Conservation (phyloP, 2,797 vertebrate genomes). For the Prionace glauca region DNA sequence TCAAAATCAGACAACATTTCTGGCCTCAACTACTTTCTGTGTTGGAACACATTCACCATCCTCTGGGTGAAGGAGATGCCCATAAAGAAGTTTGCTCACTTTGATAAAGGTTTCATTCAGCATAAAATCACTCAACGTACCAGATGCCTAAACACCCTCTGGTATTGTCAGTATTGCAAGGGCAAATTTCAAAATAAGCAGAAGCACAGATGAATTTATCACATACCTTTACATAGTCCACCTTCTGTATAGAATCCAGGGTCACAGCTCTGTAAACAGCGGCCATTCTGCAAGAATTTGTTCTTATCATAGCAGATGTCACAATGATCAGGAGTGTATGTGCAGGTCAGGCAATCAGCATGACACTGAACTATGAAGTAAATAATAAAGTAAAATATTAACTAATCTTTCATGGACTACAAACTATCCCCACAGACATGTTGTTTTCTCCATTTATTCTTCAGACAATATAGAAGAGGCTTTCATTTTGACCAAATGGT, state of each 20-base stretch:
- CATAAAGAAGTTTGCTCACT: not conserved
- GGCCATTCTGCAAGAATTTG: conserved; percentile 64
- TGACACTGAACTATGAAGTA: conserved; percentile 67
- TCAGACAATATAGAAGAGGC: not conserved
- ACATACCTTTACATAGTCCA: conserved; percentile 68
- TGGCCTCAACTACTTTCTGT: too few relatives aligned
- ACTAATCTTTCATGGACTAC: not conserved
- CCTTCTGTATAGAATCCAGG: conserved; percentile 65
- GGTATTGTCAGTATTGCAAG: not conserved
- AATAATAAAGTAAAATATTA: conserved; percentile 1
- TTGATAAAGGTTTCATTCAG: not conserved
- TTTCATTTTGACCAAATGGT: not conserved
- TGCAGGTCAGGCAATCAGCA: conserved; percentile 75
- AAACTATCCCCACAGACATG: not conserved
- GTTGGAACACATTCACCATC: too few relatives aligned
- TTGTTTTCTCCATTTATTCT: not conserved
- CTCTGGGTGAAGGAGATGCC: too few relatives aligned
- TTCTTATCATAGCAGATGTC: conserved; percentile 67
- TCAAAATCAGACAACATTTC: too few relatives aligned
- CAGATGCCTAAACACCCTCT: not conserved
- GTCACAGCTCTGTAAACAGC: conserved; percentile 69
- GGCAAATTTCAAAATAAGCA: not conserved
- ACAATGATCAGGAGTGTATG: conserved; percentile 64
- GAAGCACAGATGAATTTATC: not conserved
- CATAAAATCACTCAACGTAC: not conserved